These are phyloP conservation scores for Heliconius congener DNA, from an alignment of 1,140 invertebrate genomes.

Conservation along the genomic window DNA sequence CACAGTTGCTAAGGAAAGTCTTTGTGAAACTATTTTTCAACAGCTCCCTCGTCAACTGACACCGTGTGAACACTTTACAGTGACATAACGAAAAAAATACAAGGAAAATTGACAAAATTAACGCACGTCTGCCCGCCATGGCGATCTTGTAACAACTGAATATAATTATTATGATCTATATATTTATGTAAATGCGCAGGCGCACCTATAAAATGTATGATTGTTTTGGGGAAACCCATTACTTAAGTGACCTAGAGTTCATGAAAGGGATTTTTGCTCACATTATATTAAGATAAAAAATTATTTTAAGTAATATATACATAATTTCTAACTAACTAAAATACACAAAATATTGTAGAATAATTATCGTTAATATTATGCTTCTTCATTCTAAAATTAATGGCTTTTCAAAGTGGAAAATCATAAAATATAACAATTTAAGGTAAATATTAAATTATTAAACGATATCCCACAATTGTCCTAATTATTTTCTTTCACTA, in stretches of 20 bases:
- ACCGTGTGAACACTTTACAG: conserved; percentile 78
- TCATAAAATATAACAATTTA: no score
- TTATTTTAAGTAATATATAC: neutral
- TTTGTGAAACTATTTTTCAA: conserved; percentile 77
- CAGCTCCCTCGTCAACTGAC: conserved; percentile 79
- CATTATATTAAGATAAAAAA: neutral
- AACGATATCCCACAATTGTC: no score
- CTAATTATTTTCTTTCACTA: no score
- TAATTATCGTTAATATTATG: no score
- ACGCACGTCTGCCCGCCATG: conserved; percentile 58
- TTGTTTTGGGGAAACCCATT: conserved; percentile 45
- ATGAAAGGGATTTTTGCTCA: neutral
- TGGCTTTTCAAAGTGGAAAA: no score
- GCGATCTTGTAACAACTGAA: conserved; percentile 49
- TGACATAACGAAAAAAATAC: conserved; percentile 47
- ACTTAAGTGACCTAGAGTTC: neutral
- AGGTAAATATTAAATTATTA: no score
- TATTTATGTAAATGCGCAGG: conserved; percentile 45
- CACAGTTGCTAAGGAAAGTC: conserved; percentile 82
- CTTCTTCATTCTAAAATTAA: no score
- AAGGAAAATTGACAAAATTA: conserved; percentile 42
- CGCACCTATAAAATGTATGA: conserved; percentile 52
- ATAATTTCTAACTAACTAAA: no score
- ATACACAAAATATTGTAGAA: no score
- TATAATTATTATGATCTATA: conserved; percentile 33